Base-by-base conservation (phyloP, 2,113 vertebrate genomes). In the Cygnus buccinator region DNA sequence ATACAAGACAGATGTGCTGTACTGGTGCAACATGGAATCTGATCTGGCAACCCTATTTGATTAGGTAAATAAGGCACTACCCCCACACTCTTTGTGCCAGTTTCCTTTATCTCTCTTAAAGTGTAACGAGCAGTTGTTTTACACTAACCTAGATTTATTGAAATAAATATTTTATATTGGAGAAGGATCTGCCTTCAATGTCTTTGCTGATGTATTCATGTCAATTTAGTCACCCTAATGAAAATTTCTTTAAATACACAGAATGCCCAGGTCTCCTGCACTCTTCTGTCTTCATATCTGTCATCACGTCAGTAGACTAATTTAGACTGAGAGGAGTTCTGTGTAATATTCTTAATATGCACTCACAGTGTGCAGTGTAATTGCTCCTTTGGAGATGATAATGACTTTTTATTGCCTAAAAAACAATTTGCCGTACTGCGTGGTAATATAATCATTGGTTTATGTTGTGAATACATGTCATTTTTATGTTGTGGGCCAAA, bases 381-480 rank as follows among this genome's bases (percentile, higher is more conserved):
- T 96, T 97, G 92, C 80, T 96, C 91, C 94, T 97, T 94, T 97
- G 97, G 92, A 97, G 94, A 77, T 95, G 90, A 89, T 95, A 97
- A 93, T 96, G 84, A 11, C 84, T 97, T 97, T 89, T 77, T 71
- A 95, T 86, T 92, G 72, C 73, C 70, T 84, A 65, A 92, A 90
- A 93, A 81, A 1, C 39, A 84, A 88, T 93, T 92, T 92, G 25
- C 90, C 66, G 4, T 80, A 43, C 59, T 71, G 31, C 55, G 17
- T 61, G 29, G 61, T 67, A 92, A 57, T 81, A 61, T 57, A 93
- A 81, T 75, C 7, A 39, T n/a, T 89, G 76, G 73, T 94, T 97
- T 96, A 94, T 89, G 63, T 74, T 79, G 93, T 93, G 68, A 95
- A 88, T 58, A 67, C 39, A 50, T 18, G 33, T 50, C 46, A 48